Conservation (phyloP, 2,113 vertebrate species). For the Globicephala melas region DNA sequence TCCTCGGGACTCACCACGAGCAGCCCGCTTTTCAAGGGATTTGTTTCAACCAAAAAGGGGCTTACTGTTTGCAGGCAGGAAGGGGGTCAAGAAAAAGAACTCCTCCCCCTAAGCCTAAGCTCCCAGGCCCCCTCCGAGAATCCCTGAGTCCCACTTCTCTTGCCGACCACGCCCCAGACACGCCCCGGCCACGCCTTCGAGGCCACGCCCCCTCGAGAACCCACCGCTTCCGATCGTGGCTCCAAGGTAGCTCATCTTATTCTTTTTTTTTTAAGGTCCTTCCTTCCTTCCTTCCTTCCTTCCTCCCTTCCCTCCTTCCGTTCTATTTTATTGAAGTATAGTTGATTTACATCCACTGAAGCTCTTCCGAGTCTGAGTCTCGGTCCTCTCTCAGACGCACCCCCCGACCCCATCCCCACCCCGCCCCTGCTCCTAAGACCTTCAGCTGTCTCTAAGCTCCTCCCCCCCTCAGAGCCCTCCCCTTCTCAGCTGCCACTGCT, state of each 20-base stretch:
- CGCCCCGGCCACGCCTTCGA: background rate
- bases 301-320: background rate
- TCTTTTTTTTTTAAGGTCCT: background rate
- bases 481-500: background rate
- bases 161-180: background rate
- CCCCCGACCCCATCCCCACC: background rate
- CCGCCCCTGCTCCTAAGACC: background rate
- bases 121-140: background rate
- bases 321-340: background rate
- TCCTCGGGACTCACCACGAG: constrained; percentile 74
- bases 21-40: constrained; percentile 11
- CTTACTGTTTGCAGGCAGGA: constrained; percentile 78
- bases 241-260: background rate
- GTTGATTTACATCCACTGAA: background rate
- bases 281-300: background rate
- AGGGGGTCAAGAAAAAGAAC: background rate
- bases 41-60: constrained; percentile 83
- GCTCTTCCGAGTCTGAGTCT: background rate
- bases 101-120: background rate
- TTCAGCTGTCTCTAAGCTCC: background rate
- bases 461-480: background rate
- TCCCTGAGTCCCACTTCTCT: no score
- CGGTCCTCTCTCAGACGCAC: background rate
- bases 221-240: fast-evolving
- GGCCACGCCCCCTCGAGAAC: background rate